Evolutionary conservation across 2,797 vertebrate genomes (phyloP).

Genomic region (Eulemur albifrons): DNA sequence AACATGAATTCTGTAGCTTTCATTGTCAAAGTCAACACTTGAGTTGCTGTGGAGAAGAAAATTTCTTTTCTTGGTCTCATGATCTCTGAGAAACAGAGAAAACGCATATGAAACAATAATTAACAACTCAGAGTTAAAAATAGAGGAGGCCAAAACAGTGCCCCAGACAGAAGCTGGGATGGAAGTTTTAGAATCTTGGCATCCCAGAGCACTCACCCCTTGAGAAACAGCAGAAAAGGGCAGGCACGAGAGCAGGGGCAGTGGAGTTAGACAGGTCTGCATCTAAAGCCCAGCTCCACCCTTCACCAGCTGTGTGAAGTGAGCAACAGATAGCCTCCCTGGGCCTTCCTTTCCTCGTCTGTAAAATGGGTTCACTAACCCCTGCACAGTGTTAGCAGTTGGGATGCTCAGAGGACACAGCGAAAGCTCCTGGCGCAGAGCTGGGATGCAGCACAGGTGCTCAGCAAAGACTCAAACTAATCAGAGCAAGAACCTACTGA

Average conservation of each 20-base stretch:
- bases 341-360: not conserved
- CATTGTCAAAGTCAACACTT: not conserved
- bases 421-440: not conserved
- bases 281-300: not conserved
- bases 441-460: not conserved
- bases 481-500: not conserved
- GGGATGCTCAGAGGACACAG: not conserved
- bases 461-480: not conserved
- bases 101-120: not conserved
- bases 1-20: not conserved
- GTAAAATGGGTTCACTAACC: not conserved
- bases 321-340: not conserved
- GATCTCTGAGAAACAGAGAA: not conserved
- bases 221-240: not conserved
- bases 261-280: not conserved
- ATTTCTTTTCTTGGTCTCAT: not conserved
- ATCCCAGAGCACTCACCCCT: fast-evolving
- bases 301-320: not conserved
- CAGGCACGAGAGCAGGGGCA: not conserved
- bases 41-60: not conserved
- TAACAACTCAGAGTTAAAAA: not conserved
- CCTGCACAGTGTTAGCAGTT: not conserved
- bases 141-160: not conserved
- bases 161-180: not conserved
- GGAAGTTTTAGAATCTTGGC: not conserved